Evolutionary conservation across 2,113 vertebrate species (phyloP).

Genomic region (Pycnonotus jocosus): DNA sequence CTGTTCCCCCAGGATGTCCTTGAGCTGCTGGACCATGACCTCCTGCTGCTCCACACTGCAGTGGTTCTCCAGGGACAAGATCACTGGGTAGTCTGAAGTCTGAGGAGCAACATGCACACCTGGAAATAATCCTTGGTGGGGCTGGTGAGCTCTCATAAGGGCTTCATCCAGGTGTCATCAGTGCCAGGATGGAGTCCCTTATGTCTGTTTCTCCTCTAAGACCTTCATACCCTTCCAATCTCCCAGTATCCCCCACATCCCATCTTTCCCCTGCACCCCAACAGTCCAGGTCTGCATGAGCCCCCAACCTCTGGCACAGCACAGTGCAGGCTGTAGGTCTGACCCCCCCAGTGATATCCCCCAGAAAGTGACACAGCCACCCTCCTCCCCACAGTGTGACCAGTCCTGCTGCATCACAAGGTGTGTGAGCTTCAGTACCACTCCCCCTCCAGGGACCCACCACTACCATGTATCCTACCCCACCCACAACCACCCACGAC

Average conservation of each 20-base stretch:
- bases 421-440: background rate
- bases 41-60: constrained; percentile 88
- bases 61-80: constrained; percentile 92
- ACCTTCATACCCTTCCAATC: background rate
- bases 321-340: background rate
- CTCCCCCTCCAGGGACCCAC: background rate
- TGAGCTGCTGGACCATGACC: constrained; percentile 78
- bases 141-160: background rate
- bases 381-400: rapidly evolving
- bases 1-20: constrained; percentile 80
- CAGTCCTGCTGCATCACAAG: background rate
- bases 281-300: background rate
- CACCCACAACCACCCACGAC: background rate
- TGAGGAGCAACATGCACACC: background rate
- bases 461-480: background rate
- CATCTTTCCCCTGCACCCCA: background rate
- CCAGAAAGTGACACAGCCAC: background rate
- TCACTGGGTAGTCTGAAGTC: constrained; percentile 85
- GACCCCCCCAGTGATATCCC: background rate
- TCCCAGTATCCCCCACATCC: background rate
- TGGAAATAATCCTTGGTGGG: background rate
- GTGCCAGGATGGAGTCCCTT: background rate
- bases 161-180: background rate
- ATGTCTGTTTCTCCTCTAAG: background rate
- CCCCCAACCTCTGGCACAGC: background rate